These are phyloP conservation scores for Melanostoma mellinum DNA, from an alignment of 2,888 invertebrate genomes.

Conservation along the genomic window DNA sequence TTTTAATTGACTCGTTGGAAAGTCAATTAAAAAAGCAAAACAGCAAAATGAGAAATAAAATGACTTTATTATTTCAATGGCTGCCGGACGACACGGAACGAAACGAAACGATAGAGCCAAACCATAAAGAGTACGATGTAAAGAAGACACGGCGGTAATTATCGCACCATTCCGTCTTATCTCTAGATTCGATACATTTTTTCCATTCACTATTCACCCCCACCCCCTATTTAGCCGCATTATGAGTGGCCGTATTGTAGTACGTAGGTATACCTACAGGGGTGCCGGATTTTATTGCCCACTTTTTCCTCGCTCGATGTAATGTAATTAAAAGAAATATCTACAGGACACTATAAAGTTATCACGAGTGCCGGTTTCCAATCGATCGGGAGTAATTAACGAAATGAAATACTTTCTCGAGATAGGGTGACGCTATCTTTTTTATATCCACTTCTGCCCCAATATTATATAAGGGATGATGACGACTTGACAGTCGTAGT, in stretches of 20 bases:
- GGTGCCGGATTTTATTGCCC: slow-evolving; percentile 39
- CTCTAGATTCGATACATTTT: slow-evolving; percentile 41
- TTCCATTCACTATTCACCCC: slow-evolving; percentile 5
- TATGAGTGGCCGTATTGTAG: slow-evolving; percentile 19
- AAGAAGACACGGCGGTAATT: slow-evolving; percentile 40
- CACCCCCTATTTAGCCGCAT: background rate
- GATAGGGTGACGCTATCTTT: slow-evolving; percentile 45
- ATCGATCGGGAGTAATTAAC: slow-evolving; percentile 69
- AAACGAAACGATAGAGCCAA: background rate
- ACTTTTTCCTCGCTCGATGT: slow-evolving; percentile 52
- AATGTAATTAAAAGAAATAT: slow-evolving; percentile 65
- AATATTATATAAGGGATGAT: slow-evolving; percentile 15
- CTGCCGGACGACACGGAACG: slow-evolving; percentile 1
- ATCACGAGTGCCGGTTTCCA: slow-evolving; percentile 54
- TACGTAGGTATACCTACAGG: slow-evolving; percentile 6
- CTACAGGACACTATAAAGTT: slow-evolving; percentile 56
- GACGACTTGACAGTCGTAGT: slow-evolving; percentile 33
- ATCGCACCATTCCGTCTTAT: slow-evolving; percentile 58
- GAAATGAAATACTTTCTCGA: slow-evolving; percentile 59
- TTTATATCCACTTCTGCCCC: slow-evolving; percentile 16
- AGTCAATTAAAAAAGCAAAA: slow-evolving; percentile 60
- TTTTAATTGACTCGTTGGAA: slow-evolving; percentile 70
- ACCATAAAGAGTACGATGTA: slow-evolving; percentile 46
- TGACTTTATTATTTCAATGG: slow-evolving; percentile 40
- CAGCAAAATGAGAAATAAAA: slow-evolving; percentile 51